These are phyloP conservation scores for Fragum fragum DNA, from an alignment of 2,888 invertebrate genomes.

Conservation along the genomic window DNA sequence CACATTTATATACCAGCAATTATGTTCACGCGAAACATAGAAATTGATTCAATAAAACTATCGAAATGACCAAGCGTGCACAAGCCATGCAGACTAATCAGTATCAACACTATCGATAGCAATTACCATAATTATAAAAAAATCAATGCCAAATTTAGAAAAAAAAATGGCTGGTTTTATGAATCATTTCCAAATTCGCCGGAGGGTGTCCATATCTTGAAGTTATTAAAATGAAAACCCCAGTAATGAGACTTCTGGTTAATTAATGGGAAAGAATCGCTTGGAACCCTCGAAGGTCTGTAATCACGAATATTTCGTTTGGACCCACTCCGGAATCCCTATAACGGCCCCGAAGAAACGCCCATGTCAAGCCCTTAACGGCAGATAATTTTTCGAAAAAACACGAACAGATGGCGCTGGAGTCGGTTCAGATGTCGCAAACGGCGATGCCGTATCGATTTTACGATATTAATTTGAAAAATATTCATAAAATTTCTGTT, in stretches of 20 bases:
- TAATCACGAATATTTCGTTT: slow-evolving; percentile 4
- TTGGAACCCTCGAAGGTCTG: slow-evolving; percentile 7
- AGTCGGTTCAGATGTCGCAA: slow-evolving; percentile 19
- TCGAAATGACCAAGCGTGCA: too few relatives aligned
- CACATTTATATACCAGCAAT: too few relatives aligned
- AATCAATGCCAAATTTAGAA: too few relatives aligned
- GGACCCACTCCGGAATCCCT: slow-evolving; percentile 1
- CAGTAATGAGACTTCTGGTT: not conserved
- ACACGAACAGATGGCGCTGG: slow-evolving; percentile 22
- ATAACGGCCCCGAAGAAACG: not conserved
- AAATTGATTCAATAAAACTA: too few relatives aligned
- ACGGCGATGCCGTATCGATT: slow-evolving; percentile 25
- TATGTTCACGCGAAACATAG: too few relatives aligned
- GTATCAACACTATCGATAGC: too few relatives aligned
- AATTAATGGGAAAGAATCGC: slow-evolving; percentile 19
- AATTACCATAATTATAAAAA: too few relatives aligned
- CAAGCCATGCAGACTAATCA: too few relatives aligned
- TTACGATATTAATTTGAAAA: slow-evolving; percentile 54
- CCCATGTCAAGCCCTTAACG: slow-evolving; percentile 9
- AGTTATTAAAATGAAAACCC: not conserved
- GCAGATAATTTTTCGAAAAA: slow-evolving; percentile 10
- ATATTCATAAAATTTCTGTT: slow-evolving; percentile 56
- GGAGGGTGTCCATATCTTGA: not conserved
- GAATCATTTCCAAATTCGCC: too few relatives aligned
- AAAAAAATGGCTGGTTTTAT: too few relatives aligned